Percentiles rank a stretch among this genome's conserved stretches.
These are phyloP conservation scores for Protosalanx chinensis DNA, from an alignment of 2,797 vertebrate genomes.

Conservation along the genomic window DNA sequence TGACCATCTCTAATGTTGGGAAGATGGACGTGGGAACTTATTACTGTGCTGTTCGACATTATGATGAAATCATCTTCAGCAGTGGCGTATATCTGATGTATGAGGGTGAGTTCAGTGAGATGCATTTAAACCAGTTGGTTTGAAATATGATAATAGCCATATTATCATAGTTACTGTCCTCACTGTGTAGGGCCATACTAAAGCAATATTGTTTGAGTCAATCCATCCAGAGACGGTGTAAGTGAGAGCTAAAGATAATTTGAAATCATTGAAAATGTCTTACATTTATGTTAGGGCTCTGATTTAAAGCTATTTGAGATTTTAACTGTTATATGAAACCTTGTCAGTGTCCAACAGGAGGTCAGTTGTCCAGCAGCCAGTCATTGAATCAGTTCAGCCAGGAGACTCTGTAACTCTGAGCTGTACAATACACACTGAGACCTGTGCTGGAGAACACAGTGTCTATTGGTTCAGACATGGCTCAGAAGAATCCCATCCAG, in stretches of 20 bases:
- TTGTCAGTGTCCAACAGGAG: not conserved
- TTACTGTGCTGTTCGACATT: not conserved
- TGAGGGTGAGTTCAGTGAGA: not conserved
- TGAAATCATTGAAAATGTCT: too few relatives aligned
- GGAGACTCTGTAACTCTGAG: slow-evolving; percentile 32
- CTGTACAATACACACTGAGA: slow-evolving; percentile 21
- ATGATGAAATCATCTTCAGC: not conserved
- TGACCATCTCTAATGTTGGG: not conserved
- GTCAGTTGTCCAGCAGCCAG: slow-evolving; percentile 20
- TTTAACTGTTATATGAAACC: too few relatives aligned
- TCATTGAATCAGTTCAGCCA: slow-evolving; percentile 1
- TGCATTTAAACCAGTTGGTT: too few relatives aligned
- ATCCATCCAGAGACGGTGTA: too few relatives aligned
- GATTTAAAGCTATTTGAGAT: too few relatives aligned
- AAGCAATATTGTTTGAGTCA: too few relatives aligned
- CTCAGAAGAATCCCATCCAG: slow-evolving; percentile 21
- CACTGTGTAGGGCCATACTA: too few relatives aligned
- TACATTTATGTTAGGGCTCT: too few relatives aligned
- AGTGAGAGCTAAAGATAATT: too few relatives aligned
- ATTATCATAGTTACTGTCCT: too few relatives aligned
- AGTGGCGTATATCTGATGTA: slow-evolving; percentile 1
- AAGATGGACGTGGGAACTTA: not conserved
- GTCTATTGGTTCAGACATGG: slow-evolving; percentile 39
- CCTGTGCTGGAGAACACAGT: slow-evolving; percentile 21
- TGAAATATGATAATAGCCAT: too few relatives aligned